Evolutionary conservation across 1,140 invertebrate species (phyloP).

Genomic region (Heliconius hewitsoni): DNA sequence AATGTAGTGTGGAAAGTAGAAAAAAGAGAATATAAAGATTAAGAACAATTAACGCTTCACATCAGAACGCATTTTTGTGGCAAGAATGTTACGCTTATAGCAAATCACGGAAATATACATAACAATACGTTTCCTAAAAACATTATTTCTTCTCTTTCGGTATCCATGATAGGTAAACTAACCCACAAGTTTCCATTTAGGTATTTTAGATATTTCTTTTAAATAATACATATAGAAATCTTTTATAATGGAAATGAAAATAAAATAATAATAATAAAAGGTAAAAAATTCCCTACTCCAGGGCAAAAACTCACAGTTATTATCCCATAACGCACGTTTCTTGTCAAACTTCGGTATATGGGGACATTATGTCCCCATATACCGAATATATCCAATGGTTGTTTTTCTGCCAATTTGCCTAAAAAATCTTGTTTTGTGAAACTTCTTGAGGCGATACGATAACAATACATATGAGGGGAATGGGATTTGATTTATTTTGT

Average conservation of each 20-base stretch:
- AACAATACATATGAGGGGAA: slow-evolving; percentile 10
- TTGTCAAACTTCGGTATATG: slow-evolving; percentile 63
- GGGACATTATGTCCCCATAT: slow-evolving; percentile 14
- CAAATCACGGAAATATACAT: no score
- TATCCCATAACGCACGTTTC: slow-evolving; percentile 69
- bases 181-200: no score
- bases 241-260: background rate
- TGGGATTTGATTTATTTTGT: background rate
- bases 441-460: slow-evolving; percentile 35
- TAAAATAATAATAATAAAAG: background rate
- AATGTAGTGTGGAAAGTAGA: background rate
- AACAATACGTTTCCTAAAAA: no score
- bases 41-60: no score
- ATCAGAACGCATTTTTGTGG: background rate
- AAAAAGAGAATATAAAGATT: background rate
- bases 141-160: no score
- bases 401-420: slow-evolving; percentile 50
- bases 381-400: slow-evolving; percentile 41
- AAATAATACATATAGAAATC: no score
- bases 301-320: slow-evolving; percentile 42
- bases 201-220: no score
- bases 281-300: slow-evolving; percentile 27
- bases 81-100: no score
- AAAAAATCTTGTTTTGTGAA: slow-evolving; percentile 31
- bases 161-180: no score